These are phyloP conservation scores for Tragelaphus strepsiceros DNA, from an alignment of 2,113 vertebrate genomes.

Conservation along the genomic window DNA sequence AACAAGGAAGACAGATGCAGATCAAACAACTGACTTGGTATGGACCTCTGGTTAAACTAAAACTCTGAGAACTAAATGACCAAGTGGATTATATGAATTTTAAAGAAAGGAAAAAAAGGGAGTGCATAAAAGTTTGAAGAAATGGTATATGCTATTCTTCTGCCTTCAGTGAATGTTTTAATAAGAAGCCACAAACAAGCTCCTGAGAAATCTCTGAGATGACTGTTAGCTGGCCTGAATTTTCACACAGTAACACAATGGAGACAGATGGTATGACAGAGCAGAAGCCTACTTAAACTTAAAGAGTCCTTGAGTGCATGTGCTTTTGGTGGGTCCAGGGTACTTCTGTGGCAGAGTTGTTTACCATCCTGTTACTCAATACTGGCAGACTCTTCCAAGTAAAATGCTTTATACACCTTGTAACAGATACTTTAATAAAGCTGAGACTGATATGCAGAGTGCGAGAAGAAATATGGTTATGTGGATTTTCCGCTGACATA, in stretches of 20 bases:
- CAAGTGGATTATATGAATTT: background rate
- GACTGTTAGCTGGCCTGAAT: background rate
- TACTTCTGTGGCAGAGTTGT: background rate
- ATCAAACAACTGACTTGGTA: background rate
- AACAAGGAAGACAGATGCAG: background rate
- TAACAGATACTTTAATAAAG: conserved; percentile 1
- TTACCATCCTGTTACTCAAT: conserved; percentile 7
- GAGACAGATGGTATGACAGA: background rate
- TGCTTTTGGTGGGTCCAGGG: background rate
- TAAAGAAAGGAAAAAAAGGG: background rate
- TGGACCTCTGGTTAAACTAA: background rate
- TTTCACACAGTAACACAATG: background rate
- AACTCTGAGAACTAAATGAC: conserved; percentile 5
- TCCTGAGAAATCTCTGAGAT: background rate
- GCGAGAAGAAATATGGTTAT: background rate
- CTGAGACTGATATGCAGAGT: background rate
- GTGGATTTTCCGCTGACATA: background rate
- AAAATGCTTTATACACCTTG: background rate
- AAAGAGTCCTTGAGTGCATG: background rate
- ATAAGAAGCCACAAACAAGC: background rate
- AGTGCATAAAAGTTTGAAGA: background rate
- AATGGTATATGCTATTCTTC: background rate
- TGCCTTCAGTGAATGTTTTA: background rate
- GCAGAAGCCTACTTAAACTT: background rate
- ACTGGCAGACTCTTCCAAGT: background rate